A percentile compares a stretch with the other conserved stretches of the same genome.
phyloP scores from a whole-genome alignment of 2,888 invertebrate species.

The Merodon equestris region DNA sequence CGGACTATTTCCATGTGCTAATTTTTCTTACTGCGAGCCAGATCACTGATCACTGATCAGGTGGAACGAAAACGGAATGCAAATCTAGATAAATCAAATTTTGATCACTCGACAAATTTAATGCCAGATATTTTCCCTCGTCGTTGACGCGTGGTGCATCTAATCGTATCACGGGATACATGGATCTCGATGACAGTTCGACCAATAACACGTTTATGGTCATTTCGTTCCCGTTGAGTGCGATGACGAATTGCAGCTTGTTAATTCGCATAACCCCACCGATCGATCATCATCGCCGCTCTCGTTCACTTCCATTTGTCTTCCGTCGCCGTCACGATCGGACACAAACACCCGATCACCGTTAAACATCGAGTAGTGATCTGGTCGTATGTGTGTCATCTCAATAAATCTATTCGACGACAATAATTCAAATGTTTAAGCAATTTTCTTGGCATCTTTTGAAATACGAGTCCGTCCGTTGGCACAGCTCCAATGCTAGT shows the following conservation, averaged over 20 bases:
- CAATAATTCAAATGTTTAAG: conserved; percentile 61
- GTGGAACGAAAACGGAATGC: conserved; percentile 26
- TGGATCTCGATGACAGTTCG: too few species aligned
- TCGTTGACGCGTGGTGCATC: too few species aligned
- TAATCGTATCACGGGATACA: too few species aligned
- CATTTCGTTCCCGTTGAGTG: too few species aligned
- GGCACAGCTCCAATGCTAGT: conserved; percentile 48
- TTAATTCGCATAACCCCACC: too few species aligned
- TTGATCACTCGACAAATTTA: conserved; percentile 63
- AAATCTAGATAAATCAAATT: conserved; percentile 67
- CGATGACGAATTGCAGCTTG: too few species aligned
- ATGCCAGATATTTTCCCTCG: too few species aligned
- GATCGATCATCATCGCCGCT: too few species aligned
- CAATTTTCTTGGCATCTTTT: conserved; percentile 56
- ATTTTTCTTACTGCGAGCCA: conserved; percentile 37
- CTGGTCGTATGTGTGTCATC: conserved; percentile 23
- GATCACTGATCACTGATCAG: not conserved
- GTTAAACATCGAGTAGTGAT: too few species aligned
- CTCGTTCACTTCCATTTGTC: not conserved
- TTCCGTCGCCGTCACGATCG: not conserved
- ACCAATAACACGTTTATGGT: too few species aligned
- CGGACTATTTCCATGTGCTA: conserved; percentile 48
- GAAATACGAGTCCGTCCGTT: conserved; percentile 43
- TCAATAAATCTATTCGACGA: conserved; percentile 57
- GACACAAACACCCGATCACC: conserved; percentile 8